These are phyloP conservation scores for Anisognathus igniventris DNA, from an alignment of 2,797 vertebrate species.

Conservation along the genomic window DNA sequence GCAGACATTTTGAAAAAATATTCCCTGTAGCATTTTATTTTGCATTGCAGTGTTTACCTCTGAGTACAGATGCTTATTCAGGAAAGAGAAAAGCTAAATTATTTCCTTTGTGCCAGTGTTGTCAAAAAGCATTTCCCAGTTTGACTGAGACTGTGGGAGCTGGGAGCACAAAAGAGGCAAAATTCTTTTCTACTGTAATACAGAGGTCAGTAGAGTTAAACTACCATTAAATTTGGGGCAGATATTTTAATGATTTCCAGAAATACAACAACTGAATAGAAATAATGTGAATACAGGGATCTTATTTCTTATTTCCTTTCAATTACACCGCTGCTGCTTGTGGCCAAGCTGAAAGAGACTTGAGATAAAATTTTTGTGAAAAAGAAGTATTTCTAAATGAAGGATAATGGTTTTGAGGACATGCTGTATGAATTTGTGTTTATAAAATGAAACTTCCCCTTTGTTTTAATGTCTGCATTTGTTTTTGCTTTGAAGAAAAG, in stretches of 20 bases:
- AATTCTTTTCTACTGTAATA: background rate
- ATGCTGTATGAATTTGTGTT: background rate
- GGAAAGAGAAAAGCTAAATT: background rate
- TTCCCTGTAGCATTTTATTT: background rate
- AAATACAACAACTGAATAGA: background rate
- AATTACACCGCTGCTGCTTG: background rate
- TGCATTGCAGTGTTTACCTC: conserved; percentile 18
- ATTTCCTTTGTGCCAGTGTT: background rate
- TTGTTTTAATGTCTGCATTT: background rate
- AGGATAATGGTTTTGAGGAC: background rate
- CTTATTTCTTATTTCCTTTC: conserved; percentile 1
- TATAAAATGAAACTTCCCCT: background rate
- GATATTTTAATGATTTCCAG: background rate
- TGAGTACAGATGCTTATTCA: conserved; percentile 22
- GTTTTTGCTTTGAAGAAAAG: background rate
- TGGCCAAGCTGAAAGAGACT: background rate
- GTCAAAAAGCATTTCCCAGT: background rate
- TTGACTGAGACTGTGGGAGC: background rate
- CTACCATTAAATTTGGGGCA: background rate
- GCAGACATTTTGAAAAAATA: conserved; percentile 20
- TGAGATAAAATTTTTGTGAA: background rate
- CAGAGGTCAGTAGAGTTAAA: conserved; percentile 17
- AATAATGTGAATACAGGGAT: background rate
- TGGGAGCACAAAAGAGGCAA: background rate
- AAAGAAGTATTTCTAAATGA: background rate